phyloP scores from a whole-genome alignment of 1,140 invertebrate genomes.

The Aradophagus sp. region DNA sequence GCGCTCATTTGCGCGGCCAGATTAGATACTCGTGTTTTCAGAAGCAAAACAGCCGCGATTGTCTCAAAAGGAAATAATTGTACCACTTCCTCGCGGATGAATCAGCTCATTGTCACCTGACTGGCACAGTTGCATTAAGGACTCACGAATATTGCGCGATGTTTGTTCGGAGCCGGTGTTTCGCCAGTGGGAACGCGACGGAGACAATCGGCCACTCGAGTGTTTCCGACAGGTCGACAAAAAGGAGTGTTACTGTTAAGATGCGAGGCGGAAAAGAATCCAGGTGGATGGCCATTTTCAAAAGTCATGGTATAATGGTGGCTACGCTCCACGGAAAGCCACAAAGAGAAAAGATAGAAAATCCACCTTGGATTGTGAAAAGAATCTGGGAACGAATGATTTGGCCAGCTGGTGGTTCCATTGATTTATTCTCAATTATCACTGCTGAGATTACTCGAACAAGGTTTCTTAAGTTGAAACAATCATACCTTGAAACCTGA shows the following conservation, averaged over 20 bases:
- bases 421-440: no score
- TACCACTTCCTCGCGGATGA: no score
- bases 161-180: no score
- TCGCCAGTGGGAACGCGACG: no score
- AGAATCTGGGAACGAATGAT: constrained; percentile 9
- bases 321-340: constrained; percentile 6
- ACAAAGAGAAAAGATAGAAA: constrained; percentile 24
- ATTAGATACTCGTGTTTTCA: constrained; percentile 39
- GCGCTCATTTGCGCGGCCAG: constrained; percentile 17
- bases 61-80: constrained; percentile 11
- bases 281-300: constrained; percentile 43
- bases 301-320: constrained; percentile 40
- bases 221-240: constrained; percentile 17
- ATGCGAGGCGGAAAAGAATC: constrained; percentile 16
- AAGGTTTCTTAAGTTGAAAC: no score
- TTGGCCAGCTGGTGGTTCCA: constrained; percentile 22
- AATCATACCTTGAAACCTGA: no score
- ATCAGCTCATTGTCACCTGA: no score
- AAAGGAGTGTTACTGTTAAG: constrained; percentile 15
- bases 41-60: constrained; percentile 2
- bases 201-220: no score
- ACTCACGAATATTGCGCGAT: no score
- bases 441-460: no score
- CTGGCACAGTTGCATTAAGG: no score
- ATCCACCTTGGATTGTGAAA: constrained; percentile 16